Evolutionary conservation across 1,140 invertebrate genomes (phyloP).

Genomic region (Drosophila trapezifrons): DNA sequence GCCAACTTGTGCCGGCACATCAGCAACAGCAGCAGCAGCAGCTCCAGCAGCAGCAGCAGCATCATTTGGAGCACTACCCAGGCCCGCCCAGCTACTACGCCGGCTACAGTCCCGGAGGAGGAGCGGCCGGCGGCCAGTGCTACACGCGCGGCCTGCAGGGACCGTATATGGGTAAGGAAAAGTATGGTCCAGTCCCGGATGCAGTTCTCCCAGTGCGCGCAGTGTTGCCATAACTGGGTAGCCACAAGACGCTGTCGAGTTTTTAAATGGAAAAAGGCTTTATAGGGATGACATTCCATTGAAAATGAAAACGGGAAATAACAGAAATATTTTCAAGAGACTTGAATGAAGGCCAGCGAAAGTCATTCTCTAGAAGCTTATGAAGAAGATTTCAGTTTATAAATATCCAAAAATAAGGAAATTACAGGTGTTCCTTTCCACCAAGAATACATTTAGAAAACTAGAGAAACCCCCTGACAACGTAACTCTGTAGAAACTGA

Average conservation of each 20-base stretch:
- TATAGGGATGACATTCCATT: too few species aligned
- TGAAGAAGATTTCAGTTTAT: too few species aligned
- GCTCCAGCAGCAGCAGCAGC: constrained; percentile 45
- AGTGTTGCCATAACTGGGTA: constrained; percentile 3
- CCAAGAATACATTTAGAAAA: too few species aligned
- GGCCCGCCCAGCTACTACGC: constrained; percentile 88
- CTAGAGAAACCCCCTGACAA: too few species aligned
- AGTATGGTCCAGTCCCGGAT: constrained; percentile 74
- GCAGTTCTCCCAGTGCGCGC: background rate
- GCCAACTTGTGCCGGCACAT: constrained; percentile 38
- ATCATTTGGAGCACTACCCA: constrained; percentile 85
- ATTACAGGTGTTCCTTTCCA: too few species aligned
- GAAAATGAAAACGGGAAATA: too few species aligned
- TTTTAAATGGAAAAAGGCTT: too few species aligned
- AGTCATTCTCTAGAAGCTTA: too few species aligned
- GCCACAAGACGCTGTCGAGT: background rate
- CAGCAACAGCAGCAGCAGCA: constrained; percentile 46
- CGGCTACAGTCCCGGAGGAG: constrained; percentile 86
- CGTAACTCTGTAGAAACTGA: too few species aligned
- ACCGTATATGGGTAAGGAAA: constrained; percentile 88
- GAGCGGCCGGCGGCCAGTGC: constrained; percentile 86
- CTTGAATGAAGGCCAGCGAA: too few species aligned
- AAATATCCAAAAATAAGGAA: too few species aligned
- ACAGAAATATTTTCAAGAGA: too few species aligned
- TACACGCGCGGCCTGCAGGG: constrained; percentile 89